Conservation (phyloP, 1,140 invertebrate species). For the Drosophila nigromelanica region DNA sequence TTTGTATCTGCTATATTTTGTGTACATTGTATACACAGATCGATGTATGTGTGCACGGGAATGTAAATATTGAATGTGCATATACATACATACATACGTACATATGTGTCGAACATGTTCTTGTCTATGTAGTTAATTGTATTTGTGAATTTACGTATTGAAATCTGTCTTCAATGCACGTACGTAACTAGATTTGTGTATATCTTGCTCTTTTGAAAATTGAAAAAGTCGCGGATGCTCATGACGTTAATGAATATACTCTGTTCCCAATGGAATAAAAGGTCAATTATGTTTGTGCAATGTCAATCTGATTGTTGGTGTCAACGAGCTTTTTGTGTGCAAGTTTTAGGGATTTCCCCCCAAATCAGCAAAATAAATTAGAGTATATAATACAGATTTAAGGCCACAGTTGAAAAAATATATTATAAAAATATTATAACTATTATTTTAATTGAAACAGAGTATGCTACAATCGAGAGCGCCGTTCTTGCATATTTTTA, state of each 20-base stretch:
- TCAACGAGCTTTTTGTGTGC: too few relatives aligned
- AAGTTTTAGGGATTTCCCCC: too few relatives aligned
- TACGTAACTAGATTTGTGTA: slow-evolving; percentile 26
- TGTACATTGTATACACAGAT: slow-evolving; percentile 43
- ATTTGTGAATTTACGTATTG: slow-evolving; percentile 46
- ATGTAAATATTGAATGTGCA: slow-evolving; percentile 4
- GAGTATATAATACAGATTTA: too few relatives aligned
- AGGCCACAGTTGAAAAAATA: too few relatives aligned
- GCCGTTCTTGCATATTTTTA: too few relatives aligned
- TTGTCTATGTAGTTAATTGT: slow-evolving; percentile 28
- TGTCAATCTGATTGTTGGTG: too few relatives aligned
- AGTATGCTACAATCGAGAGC: too few relatives aligned
- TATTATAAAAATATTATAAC: too few relatives aligned
- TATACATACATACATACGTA: not conserved
- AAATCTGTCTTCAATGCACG: slow-evolving; percentile 20
- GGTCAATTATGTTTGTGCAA: not conserved
- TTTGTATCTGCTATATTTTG: slow-evolving; percentile 57
- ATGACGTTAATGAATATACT: slow-evolving; percentile 54
- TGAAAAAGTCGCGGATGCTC: slow-evolving; percentile 57
- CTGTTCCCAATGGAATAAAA: slow-evolving; percentile 36
- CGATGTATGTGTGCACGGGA: slow-evolving; percentile 12
- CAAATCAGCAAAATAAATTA: too few relatives aligned
- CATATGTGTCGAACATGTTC: slow-evolving; percentile 1
- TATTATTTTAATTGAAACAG: too few relatives aligned
- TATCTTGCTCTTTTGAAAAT: slow-evolving; percentile 55